phyloP scores from a whole-genome alignment of 2,113 vertebrate genomes.

The Pelvicachromis taeniatus region DNA sequence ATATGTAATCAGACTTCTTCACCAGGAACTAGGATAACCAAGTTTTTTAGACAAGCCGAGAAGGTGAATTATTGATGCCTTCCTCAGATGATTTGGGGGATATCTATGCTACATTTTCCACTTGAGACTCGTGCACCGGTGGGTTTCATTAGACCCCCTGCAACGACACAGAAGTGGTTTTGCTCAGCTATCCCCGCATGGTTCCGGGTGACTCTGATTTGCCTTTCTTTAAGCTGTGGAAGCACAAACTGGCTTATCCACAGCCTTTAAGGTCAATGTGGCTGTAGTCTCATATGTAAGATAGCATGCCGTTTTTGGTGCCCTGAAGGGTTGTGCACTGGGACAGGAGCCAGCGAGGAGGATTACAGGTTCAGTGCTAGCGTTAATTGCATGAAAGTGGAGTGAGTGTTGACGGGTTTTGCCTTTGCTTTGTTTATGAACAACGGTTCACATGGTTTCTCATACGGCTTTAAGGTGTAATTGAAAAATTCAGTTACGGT shows the following conservation, averaged over 20 bases:
- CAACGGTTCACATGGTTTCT: neutral
- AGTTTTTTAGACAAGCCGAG: constrained; percentile 13
- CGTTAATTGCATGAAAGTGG: neutral
- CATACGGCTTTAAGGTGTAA: neutral
- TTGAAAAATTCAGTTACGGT: neutral
- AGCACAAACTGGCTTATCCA: constrained; percentile 27
- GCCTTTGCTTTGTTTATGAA: neutral
- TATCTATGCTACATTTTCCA: neutral
- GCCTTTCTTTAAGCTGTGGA: neutral
- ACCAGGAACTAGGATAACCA: constrained; percentile 24
- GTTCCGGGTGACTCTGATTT: neutral
- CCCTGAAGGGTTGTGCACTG: neutral
- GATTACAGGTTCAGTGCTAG: neutral
- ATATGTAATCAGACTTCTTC: constrained; percentile 48
- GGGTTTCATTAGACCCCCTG: constrained; percentile 1
- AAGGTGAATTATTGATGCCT: constrained; percentile 48
- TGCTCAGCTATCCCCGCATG: neutral
- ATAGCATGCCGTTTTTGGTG: neutral
- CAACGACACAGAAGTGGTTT: neutral
- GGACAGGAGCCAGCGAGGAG: neutral
- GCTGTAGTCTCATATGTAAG: neutral
- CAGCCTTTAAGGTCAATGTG: constrained; percentile 12
- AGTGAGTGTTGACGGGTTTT: neutral
- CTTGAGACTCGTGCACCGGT: neutral
- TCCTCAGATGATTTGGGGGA: neutral